These are phyloP conservation scores for Siphonodentalium dalli DNA, from an alignment of 2,888 invertebrate species.

Conservation along the genomic window DNA sequence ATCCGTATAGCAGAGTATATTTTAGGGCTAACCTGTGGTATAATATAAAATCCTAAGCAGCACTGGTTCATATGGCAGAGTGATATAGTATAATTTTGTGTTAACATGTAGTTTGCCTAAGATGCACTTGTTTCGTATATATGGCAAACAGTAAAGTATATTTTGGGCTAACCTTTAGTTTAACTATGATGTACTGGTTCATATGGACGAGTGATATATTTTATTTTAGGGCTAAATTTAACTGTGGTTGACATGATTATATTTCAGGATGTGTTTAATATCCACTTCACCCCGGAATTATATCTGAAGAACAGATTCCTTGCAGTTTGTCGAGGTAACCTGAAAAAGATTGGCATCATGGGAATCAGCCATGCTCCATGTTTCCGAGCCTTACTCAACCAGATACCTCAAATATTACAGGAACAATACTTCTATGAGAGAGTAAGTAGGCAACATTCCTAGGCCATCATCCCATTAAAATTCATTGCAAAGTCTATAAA, in stretches of 20 bases:
- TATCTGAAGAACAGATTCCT: constrained; percentile 67
- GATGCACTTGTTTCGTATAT: too few relatives aligned
- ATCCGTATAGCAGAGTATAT: too few relatives aligned
- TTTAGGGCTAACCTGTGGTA: too few relatives aligned
- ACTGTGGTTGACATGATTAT: background rate
- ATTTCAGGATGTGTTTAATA: constrained; percentile 66
- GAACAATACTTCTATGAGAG: constrained; percentile 71
- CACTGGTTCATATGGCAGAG: too few relatives aligned
- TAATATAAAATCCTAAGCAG: too few relatives aligned
- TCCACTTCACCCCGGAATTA: constrained; percentile 67
- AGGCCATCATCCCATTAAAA: too few relatives aligned
- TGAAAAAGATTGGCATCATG: constrained; percentile 69
- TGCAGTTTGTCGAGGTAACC: constrained; percentile 68
- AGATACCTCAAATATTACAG: constrained; percentile 68
- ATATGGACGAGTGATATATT: background rate
- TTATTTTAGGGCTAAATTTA: background rate
- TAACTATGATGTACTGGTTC: too few relatives aligned
- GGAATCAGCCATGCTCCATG: constrained; percentile 70
- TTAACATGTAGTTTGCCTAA: too few relatives aligned
- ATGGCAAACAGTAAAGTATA: too few relatives aligned
- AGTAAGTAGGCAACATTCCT: constrained; percentile 47
- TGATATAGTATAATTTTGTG: too few relatives aligned
- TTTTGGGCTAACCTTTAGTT: too few relatives aligned
- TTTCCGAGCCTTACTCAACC: constrained; percentile 63
- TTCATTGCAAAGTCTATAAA: too few relatives aligned